phyloP scores from a whole-genome alignment of 2,113 vertebrate genomes.

The Suncus etruscus region DNA sequence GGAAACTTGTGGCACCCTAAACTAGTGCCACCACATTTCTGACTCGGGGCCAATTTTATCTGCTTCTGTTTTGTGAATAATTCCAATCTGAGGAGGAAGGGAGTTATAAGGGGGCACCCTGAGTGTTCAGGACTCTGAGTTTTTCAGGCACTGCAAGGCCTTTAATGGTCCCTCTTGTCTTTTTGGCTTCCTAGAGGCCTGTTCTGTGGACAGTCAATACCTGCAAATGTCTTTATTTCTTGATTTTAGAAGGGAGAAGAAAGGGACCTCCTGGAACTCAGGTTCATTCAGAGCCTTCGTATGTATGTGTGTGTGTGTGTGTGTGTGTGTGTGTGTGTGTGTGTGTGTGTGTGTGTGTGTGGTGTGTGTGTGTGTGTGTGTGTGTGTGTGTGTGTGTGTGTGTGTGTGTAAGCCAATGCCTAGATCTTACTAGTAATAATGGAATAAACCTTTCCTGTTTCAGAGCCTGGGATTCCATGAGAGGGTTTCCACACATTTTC shows the following conservation, averaged over 20 bases:
- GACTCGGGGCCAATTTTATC: neutral
- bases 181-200: slow-evolving; percentile 18
- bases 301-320: neutral
- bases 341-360: no score
- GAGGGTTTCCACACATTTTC: slow-evolving; percentile 42
- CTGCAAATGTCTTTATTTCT: neutral
- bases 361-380: no score
- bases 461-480: neutral
- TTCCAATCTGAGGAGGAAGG: neutral
- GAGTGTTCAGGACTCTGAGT: neutral
- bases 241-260: neutral
- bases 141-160: neutral
- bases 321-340: no score
- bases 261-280: neutral
- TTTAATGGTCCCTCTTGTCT: neutral
- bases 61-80: neutral
- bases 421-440: neutral
- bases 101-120: neutral
- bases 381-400: no score
- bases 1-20: neutral
- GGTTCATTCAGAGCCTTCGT: neutral
- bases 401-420: neutral
- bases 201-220: neutral
- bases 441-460: neutral
- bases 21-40: neutral